These are phyloP conservation scores for Rhadinocentrus ornatus DNA, from an alignment of 2,797 vertebrate species.

Conservation along the genomic window DNA sequence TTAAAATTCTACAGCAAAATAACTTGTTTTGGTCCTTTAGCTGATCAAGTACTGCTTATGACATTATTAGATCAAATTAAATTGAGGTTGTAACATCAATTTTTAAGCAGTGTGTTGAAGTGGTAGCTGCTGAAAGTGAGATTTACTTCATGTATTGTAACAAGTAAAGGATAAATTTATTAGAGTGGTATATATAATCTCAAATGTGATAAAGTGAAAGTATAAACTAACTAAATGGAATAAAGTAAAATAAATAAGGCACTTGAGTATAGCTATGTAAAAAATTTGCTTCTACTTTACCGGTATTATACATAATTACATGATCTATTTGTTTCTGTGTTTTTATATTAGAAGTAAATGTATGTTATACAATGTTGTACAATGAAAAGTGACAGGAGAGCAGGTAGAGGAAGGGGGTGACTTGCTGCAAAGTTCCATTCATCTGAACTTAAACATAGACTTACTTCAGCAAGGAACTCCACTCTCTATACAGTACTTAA, in stretches of 20 bases:
- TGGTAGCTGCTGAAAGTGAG: background rate
- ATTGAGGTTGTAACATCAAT: background rate
- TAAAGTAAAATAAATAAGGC: background rate
- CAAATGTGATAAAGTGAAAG: background rate
- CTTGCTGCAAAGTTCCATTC: too few species aligned
- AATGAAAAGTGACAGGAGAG: background rate
- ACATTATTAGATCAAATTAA: background rate
- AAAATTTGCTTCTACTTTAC: background rate
- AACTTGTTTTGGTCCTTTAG: background rate
- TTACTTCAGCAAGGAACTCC: background rate
- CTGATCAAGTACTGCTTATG: background rate
- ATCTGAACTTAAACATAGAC: background rate
- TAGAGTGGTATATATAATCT: background rate
- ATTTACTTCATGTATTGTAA: background rate
- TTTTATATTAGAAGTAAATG: background rate
- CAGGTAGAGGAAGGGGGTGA: background rate
- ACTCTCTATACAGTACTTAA: background rate
- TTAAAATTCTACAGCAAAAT: background rate
- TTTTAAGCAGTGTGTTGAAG: background rate
- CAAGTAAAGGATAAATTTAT: background rate
- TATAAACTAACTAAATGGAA: background rate
- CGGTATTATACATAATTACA: background rate
- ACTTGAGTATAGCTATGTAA: background rate
- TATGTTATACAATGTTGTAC: background rate
- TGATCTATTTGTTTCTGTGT: background rate